Base-by-base conservation (phyloP, 1,140 invertebrate species). In the Trichoplusia ni region DNA sequence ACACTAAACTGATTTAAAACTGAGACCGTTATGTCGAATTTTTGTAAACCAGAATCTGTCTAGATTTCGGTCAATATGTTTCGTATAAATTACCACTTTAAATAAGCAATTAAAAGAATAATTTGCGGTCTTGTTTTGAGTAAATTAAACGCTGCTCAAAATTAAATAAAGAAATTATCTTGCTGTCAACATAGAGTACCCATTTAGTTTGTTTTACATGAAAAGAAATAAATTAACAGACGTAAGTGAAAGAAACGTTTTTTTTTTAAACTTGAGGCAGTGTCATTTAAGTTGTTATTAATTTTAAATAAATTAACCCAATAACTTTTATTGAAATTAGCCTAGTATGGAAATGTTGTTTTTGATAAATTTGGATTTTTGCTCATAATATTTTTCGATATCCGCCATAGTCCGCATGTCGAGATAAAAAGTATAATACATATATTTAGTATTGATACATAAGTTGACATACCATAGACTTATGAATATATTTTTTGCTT, bases 251-350 rank as follows among this genome's bases (percentile, higher is more conserved):
- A 40, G 14, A 18, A n/a, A n/a, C n/a, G n/a, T 19, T 6, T 40
- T 40, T 40, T 40, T 19, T 19, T 18, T 40, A 37, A 13, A 40
- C 38, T 7, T 27, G 7, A 40, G 19, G n/a, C n/a, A n/a, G n/a
- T n/a, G n/a, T n/a, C n/a, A n/a, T n/a, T n/a, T 40, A 4, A 40
- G 38, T 37, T 37, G 11, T 9, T 14, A 4, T 16, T 40, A 40
- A 40, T 40, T 40, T 56, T 56, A 23, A 40, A 42, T 56, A 29
- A 56, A 56, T 56, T 56, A 56, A 40, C 16, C 37, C 27, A 29
- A 35, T 56, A 40, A 56, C 29, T 42, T 56, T n/a, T n/a, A n/a
- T n/a, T n/a, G n/a, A n/a, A n/a, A n/a, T n/a, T n/a, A n/a, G n/a
- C n/a, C n/a, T n/a, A n/a, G n/a, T n/a, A n/a, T n/a, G n/a, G n/a